Evolutionary conservation across 2,797 vertebrate species (phyloP).

Genomic region (Gadopsis bispinosus): DNA sequence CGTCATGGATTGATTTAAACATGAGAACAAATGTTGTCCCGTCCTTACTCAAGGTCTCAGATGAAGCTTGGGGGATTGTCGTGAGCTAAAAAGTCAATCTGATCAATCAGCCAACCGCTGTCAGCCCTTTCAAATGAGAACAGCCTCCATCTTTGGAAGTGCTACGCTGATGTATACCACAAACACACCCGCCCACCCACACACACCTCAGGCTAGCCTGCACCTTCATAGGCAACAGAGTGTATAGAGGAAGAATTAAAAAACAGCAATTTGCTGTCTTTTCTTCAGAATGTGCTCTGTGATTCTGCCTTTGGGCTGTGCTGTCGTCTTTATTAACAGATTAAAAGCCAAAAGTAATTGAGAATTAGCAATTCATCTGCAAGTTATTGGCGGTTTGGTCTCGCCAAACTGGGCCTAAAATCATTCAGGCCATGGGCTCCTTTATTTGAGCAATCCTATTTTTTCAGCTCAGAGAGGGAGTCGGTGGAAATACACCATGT

Average conservation of each 20-base stretch:
- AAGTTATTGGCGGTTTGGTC: constrained; percentile 62
- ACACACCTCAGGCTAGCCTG: constrained; percentile 50
- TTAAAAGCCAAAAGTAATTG: constrained; percentile 69
- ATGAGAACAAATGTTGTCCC: constrained; percentile 19
- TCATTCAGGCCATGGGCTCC: constrained; percentile 57
- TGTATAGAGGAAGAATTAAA: constrained; percentile 46
- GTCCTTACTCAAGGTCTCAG: constrained; percentile 45
- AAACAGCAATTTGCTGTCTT: constrained; percentile 43
- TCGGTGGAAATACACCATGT: constrained; percentile 28
- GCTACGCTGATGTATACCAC: constrained; percentile 30
- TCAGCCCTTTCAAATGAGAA: constrained; percentile 60
- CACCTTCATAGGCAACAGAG: constrained; percentile 51
- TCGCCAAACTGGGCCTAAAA: constrained; percentile 57
- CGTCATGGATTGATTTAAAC: constrained; percentile 20
- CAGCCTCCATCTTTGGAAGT: constrained; percentile 54
- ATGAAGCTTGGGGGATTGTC: constrained; percentile 43
- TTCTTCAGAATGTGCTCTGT: constrained; percentile 31
- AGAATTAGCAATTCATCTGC: constrained; percentile 74
- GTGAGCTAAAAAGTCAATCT: constrained; percentile 67
- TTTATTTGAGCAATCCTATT: constrained; percentile 41
- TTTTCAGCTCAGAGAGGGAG: constrained; percentile 39
- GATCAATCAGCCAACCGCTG: constrained; percentile 73
- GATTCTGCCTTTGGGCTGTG: constrained; percentile 44
- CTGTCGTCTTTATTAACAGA: constrained; percentile 58
- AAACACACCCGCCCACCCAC: constrained; percentile 8